Base-by-base conservation (phyloP, 2,888 invertebrate species). In the Chloromyia formosa region DNA sequence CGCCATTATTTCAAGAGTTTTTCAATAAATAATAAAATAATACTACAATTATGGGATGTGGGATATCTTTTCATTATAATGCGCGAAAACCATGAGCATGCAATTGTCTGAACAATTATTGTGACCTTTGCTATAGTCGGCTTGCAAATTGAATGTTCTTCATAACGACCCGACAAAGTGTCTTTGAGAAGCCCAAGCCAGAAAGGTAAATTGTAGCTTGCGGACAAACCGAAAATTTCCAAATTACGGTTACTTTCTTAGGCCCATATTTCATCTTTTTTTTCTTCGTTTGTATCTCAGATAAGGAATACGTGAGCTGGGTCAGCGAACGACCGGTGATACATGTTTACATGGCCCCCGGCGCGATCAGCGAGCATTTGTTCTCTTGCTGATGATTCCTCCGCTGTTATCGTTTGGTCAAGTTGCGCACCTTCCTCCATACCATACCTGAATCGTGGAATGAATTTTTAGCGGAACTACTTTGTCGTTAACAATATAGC, bases 241-340 rank as follows among this genome's bases (percentile, higher is more conserved):
- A 35, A 66, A 66, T 66, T 66, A 66, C 66, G 66, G 66, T 66
- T 66, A 45, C 66, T 66, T 66, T 66, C 66, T 66, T 66, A 66
- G 45, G 49, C 5, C 49, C 22, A 66, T 66, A 66, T 22, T 49
- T 66, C 66, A 66, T 66, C 49, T 22, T n/a, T 20, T 49, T 4
- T 49, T 20, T 56, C 10, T 12, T n/a, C 20, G 49, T 49, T n/a
- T 5, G 49, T n/a, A n/a, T 14, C 45, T 10, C 9, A 40, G 66
- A 66, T 66, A 66, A 49, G 35, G 49, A 42, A 42, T 66, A 66
- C 66, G 66, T 66, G 66, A 66, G 66, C 45, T 66, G 66, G 66
- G 66, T 66, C 66, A 66, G 49, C 45, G 66, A 66, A 66, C 66
- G 66, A 49, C 66, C 66, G 66, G 66, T 49, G 45, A 22, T 66